Evolutionary conservation across 2,797 vertebrate species (phyloP), one percentile per base, ranked within the genome.

Genomic region (Poecilia gillii): DNA sequence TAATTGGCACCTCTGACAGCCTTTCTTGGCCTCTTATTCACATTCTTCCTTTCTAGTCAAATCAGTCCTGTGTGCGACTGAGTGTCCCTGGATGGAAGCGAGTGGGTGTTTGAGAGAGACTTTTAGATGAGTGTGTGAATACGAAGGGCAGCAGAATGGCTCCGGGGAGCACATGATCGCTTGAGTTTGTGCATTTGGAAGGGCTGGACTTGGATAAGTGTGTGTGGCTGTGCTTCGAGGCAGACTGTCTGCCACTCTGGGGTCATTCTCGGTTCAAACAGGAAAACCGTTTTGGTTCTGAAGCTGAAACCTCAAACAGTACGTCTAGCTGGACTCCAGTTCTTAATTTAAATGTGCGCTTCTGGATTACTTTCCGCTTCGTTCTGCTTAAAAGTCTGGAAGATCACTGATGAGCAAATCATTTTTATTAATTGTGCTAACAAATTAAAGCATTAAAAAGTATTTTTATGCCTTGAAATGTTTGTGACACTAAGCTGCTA

Each of bases 251-350:
- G 80, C 83, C 84, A 86, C n/a, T 51, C 75, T 16, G 11, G 72
- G 84, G 88, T 91, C 84, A 74, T 64, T 74, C 57, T 71, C 74
- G 84, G 91, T 92, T 89, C 76, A 85, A 16, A 55, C 31, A 89
- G 77, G 53, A 85, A 78, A 72, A 71, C 66, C 75, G 72, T 80
- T 88, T 81, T 73, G 75, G 51, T 75, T 66, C 46, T 31, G 68
- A 49, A 62, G 76, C 80, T 12, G 45, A 87, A 88, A 84, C 49
- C 73, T 72, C 31, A 28, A 78, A 75, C 47, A 78, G 36, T 49
- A 39, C 8, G 3, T 59, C 79, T 55, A 51, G 72, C 76, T 78
- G 74, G 78, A 82, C 73, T 70, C 0, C 45, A 72, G 64, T 66
- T 83, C 55, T 73, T 75, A 83, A 81, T 81, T 74, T 70, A 53